Evolutionary conservation across 2,888 invertebrate genomes (phyloP).

Genomic region (Leptopilina drosophilae): DNA sequence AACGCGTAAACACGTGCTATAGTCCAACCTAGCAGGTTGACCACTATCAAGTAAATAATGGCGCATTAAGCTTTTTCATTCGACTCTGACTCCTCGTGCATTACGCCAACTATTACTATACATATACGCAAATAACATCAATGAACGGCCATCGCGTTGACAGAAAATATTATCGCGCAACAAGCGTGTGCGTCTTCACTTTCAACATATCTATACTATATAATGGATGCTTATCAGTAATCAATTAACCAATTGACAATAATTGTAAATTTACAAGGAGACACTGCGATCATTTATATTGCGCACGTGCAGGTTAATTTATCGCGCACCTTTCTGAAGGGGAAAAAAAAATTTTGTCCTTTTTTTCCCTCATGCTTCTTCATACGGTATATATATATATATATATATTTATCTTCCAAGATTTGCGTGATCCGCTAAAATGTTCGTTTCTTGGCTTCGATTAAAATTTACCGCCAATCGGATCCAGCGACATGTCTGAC

Average conservation of each 20-base stretch:
- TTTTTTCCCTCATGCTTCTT: too few relatives aligned
- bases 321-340: background rate
- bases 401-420: constrained; percentile 5
- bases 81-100: constrained; percentile 58
- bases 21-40: constrained; percentile 70
- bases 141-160: background rate
- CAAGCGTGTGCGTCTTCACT: background rate
- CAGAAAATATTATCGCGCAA: constrained; percentile 12
- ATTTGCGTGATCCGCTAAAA: constrained; percentile 39
- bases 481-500: constrained; percentile 10
- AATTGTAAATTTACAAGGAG: background rate
- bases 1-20: constrained; percentile 75
- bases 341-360: background rate
- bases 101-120: constrained; percentile 51
- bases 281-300: constrained; percentile 23
- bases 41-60: constrained; percentile 76
- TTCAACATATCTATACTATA: too few relatives aligned
- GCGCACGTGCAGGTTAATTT: constrained; percentile 38
- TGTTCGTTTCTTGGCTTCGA: constrained; percentile 30
- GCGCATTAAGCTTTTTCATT: constrained; percentile 76
- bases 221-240: constrained; percentile 24
- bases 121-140: constrained; percentile 36
- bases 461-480: background rate
- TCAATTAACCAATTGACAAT: constrained; percentile 24
- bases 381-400: too few relatives aligned